phyloP scores from a whole-genome alignment of 2,888 invertebrate species.

The Kryphioiulus occultus region DNA sequence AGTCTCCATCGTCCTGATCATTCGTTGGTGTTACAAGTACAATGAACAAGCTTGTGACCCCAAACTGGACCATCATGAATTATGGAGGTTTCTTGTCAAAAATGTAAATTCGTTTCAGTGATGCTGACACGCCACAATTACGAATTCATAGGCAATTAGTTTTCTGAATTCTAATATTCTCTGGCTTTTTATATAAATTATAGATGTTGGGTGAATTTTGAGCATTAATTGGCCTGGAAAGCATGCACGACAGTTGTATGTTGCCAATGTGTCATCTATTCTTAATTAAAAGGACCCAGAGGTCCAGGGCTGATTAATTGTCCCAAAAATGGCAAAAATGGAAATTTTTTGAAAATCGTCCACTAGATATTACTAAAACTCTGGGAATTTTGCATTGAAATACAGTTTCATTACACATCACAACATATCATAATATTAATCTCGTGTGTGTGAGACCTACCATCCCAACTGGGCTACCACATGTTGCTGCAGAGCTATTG shows the following conservation, averaged over 20 bases:
- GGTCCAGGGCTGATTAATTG: no score
- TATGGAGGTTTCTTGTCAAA: slow-evolving; percentile 2
- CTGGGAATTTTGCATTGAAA: no score
- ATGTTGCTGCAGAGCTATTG: slow-evolving; percentile 17
- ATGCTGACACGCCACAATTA: slow-evolving; percentile 11
- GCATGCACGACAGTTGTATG: background rate
- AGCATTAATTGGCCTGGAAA: background rate
- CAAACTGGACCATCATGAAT: background rate
- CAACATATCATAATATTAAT: background rate
- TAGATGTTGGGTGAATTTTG: background rate
- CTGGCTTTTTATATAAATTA: background rate
- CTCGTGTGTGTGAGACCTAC: background rate
- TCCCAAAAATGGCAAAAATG: no score
- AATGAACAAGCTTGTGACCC: background rate
- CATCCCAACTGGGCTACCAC: background rate
- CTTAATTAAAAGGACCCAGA: background rate
- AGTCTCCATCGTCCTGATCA: background rate
- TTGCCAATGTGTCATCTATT: no score
- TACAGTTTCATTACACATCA: background rate
- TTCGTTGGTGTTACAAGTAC: background rate
- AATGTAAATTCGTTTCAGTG: slow-evolving; percentile 20
- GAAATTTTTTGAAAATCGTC: no score
- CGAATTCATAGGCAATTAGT: slow-evolving; percentile 16
- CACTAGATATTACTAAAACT: no score
- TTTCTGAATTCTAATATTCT: background rate